Evolutionary conservation across 2,888 invertebrate species (phyloP).

Genomic region (Formica aserva): DNA sequence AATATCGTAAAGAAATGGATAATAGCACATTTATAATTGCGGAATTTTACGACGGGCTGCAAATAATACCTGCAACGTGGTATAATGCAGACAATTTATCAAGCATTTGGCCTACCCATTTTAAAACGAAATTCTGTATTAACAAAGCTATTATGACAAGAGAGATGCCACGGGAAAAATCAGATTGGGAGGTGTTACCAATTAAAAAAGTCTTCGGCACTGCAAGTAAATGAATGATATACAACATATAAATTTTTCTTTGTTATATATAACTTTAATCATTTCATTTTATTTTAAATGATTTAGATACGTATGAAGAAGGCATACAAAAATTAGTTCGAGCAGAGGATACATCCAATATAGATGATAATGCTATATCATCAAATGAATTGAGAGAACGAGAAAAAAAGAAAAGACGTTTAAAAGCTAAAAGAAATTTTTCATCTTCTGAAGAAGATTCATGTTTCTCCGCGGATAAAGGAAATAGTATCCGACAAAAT

Average conservation of each 20-base stretch:
- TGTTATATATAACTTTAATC: too few relatives aligned
- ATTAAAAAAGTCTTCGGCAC: not conserved
- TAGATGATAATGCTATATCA: not conserved
- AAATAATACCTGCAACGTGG: not conserved
- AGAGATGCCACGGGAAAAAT: not conserved
- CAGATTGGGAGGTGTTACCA: not conserved
- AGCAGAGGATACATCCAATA: constrained; percentile 3
- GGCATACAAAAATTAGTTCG: not conserved
- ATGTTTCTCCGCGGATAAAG: not conserved
- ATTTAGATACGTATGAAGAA: constrained; percentile 19
- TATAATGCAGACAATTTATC: not conserved
- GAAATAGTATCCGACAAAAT: not conserved
- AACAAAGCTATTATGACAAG: not conserved
- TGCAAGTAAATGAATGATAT: too few relatives aligned
- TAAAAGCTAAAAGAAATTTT: not conserved
- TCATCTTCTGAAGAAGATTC: not conserved
- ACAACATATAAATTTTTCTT: too few relatives aligned
- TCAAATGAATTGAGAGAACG: not conserved
- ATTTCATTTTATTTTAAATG: too few relatives aligned
- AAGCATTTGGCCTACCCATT: not conserved
- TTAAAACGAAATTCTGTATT: not conserved
- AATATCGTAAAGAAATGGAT: not conserved
- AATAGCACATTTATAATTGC: not conserved
- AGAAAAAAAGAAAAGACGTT: not conserved
- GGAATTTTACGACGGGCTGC: not conserved